phyloP scores from a whole-genome alignment of 1,140 invertebrate species.

The Aphelenchoides fujianensis region DNA sequence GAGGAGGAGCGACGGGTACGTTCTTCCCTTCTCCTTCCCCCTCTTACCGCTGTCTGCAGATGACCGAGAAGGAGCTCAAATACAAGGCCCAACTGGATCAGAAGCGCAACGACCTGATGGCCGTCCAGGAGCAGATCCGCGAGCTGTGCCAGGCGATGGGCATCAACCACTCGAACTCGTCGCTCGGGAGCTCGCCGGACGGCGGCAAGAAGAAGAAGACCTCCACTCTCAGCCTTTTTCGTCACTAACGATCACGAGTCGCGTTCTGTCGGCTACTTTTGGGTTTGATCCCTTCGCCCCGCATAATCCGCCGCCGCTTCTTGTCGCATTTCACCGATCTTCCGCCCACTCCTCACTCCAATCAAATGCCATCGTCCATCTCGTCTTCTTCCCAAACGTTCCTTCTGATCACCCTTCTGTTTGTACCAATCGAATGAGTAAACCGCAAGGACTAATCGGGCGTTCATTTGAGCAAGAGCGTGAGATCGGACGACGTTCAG shows the following conservation, averaged over 20 bases:
- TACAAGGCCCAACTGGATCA: not conserved
- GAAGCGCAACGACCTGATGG: not conserved
- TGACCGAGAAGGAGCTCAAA: not conserved
- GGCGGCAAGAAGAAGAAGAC: conserved; percentile 2
- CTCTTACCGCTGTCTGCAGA: not conserved
- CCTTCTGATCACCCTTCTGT: not conserved
- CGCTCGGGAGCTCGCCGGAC: not conserved
- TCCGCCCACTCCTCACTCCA: not conserved
- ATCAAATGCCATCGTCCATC: not conserved
- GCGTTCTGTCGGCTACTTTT: not conserved
- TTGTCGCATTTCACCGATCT: not conserved
- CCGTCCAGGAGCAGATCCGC: conserved; percentile 2
- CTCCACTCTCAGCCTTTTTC: conserved; percentile 16
- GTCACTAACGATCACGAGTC: not conserved
- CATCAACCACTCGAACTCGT: not conserved
- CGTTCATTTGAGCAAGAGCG: not conserved
- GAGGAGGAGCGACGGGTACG: conserved; percentile 37
- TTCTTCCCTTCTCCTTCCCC: not conserved
- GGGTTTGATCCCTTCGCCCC: not conserved
- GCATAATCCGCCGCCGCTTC: not conserved
- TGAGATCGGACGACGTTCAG: not conserved
- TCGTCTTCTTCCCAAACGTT: not conserved
- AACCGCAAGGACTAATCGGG: not conserved
- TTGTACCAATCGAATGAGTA: not conserved
- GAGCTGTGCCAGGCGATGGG: not conserved